Percentiles rank a stretch among this genome's conserved stretches.
These are phyloP conservation scores for Elegia similella DNA, from an alignment of 2,888 invertebrate genomes.

Conservation along the genomic window DNA sequence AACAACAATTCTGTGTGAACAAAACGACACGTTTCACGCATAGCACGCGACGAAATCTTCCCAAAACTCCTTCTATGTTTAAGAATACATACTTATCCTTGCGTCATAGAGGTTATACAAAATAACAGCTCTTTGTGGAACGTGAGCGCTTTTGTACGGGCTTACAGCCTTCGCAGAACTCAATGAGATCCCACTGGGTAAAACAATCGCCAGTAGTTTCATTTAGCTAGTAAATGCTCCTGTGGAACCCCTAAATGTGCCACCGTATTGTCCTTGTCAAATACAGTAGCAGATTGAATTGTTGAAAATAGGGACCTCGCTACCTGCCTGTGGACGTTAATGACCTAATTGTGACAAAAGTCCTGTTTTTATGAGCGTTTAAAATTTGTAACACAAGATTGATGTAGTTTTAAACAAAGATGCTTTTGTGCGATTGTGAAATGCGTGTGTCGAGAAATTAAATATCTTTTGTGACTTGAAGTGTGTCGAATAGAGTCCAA, in stretches of 20 bases:
- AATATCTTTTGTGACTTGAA: conserved; percentile 1
- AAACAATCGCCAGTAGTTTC: conserved; percentile 49
- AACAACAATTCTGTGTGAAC: conserved; percentile 31
- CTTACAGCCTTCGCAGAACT: conserved; percentile 46
- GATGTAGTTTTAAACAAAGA: conserved; percentile 27
- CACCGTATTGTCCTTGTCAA: conserved; percentile 33
- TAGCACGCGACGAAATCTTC: conserved; percentile 34
- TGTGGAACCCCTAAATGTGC: conserved; percentile 47
- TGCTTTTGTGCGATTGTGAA: conserved; percentile 26
- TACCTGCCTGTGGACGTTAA: conserved; percentile 39
- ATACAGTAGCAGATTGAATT: conserved; percentile 60
- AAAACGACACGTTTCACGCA: conserved; percentile 37
- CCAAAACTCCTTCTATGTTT: conserved; percentile 36
- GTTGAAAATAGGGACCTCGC: conserved; percentile 35
- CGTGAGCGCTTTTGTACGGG: conserved; percentile 32
- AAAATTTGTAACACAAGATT: conserved; percentile 30
- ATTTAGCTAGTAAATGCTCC: conserved; percentile 39
- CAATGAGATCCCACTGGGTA: conserved; percentile 49
- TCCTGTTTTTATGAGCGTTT: conserved; percentile 33
- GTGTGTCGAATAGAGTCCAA: conserved; percentile 8
- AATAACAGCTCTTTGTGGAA: conserved; percentile 46
- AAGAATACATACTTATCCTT: conserved; percentile 43
- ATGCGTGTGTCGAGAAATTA: conserved; percentile 19
- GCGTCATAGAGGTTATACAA: conserved; percentile 53
- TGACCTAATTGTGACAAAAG: conserved; percentile 48